Evolutionary conservation across 2,888 invertebrate genomes (phyloP), one percentile per base, ranked within the genome.

Genomic region (Mythimna lalbum): DNA sequence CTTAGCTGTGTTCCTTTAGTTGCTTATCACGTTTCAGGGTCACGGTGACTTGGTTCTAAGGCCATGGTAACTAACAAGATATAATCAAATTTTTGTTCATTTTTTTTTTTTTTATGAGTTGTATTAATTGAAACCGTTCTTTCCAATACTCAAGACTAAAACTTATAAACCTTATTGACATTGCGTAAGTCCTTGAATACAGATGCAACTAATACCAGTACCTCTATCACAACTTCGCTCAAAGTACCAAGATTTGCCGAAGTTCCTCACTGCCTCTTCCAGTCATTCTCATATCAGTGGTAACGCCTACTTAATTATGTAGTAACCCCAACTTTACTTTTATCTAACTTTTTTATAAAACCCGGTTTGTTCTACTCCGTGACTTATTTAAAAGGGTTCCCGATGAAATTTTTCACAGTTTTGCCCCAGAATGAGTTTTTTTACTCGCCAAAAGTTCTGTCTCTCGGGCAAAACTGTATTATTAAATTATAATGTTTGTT

Each of bases 251-350:
- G 68, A 82, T 78, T 55, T 2, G 47, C 53, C 50, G 31, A 63
- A 80, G 57, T 73, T 73, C 43, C 52, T 3, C 14, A 3, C 14
- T 55, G 73, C 36, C 84, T n/a, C 74, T 80, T 87, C 83, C 55
- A 84, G 83, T 21, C 47, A 63, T 56, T 33, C 57, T 63, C 70
- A 64, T 63, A 68, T 79, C 68, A 73, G 68, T 60, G 81, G 86
- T 80, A 73, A 78, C 78, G 74, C 77, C 76, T 81, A 70, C 84
- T 87, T 84, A 87, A 87, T 88, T 88, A 89, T 88, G 87, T 83
- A 89, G 81, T 81, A 82, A 82, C 80, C 83, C 83, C 67, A 86
- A 87, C 84, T 87, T 86, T 81, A 86, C 84, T 87, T 89, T 88
- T 85, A 89, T 88, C 83, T n/a, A n/a, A n/a, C n/a, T n/a, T n/a